A percentile compares a stretch with the other conserved stretches of the same genome.
Evolutionary conservation across 2,888 invertebrate genomes (phyloP).

Genomic region (Plemyria rubiginata): DNA sequence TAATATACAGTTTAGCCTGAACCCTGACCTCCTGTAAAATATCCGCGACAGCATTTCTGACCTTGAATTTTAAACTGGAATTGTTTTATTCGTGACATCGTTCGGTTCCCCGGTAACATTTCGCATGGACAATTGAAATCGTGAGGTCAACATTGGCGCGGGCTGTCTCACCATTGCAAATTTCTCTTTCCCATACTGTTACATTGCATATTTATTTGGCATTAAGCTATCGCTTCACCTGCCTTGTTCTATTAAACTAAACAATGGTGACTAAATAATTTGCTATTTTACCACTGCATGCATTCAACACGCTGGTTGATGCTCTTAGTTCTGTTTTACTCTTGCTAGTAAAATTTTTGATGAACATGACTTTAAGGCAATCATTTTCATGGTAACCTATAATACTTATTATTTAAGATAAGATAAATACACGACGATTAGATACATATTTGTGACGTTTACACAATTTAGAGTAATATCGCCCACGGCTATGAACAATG

Average conservation of each 20-base stretch:
- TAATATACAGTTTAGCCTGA: conserved; percentile 40
- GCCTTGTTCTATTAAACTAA: conserved; percentile 52
- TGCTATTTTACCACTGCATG: conserved; percentile 22
- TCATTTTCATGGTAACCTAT: neutral
- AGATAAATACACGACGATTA: neutral
- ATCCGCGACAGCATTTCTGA: conserved; percentile 71
- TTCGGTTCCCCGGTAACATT: conserved; percentile 78
- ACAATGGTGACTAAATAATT: conserved; percentile 45
- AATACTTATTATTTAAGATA: too few relatives aligned
- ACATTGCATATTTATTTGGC: conserved; percentile 69
- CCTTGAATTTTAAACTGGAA: conserved; percentile 80
- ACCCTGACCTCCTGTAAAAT: conserved; percentile 55
- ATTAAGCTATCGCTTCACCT: conserved; percentile 62
- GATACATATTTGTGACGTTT: conserved; percentile 6
- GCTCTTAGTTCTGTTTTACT: conserved; percentile 9
- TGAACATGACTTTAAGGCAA: neutral
- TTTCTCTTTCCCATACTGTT: conserved; percentile 80
- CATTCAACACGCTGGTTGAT: conserved; percentile 1
- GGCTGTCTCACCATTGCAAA: conserved; percentile 75
- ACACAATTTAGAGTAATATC: conserved; percentile 13
- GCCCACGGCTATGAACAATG: conserved; percentile 36
- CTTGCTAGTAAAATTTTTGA: neutral
- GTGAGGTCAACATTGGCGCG: conserved; percentile 81
- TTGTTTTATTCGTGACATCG: conserved; percentile 79
- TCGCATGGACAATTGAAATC: conserved; percentile 84